These are phyloP conservation scores for Taenioides sp. DNA, from an alignment of 2,797 vertebrate genomes.

Conservation along the genomic window DNA sequence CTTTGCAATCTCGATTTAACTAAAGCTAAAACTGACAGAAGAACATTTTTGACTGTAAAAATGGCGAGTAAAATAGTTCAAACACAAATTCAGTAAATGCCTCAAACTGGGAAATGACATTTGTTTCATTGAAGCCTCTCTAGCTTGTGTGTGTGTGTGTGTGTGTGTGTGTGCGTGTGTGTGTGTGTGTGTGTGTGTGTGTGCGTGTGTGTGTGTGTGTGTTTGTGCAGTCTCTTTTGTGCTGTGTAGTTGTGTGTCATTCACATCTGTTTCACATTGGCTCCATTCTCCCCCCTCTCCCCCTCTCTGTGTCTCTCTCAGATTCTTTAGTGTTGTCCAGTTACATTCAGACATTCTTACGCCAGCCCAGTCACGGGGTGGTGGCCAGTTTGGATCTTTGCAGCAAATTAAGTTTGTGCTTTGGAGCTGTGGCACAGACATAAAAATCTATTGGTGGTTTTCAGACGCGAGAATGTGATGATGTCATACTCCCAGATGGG, in stretches of 20 bases:
- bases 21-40: too few species aligned
- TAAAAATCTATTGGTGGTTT: too few species aligned
- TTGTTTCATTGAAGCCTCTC: too few species aligned
- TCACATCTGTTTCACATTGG: conserved; percentile 80
- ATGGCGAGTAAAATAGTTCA: too few species aligned
- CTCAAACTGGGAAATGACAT: too few species aligned
- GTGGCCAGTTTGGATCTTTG: conserved; percentile 6
- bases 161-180: conserved; percentile 31
- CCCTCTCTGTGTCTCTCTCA: conserved; percentile 34
- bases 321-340: conserved; percentile 34
- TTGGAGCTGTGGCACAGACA: conserved; percentile 17
- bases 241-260: conserved; percentile 29
- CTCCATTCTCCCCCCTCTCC: conserved; percentile 11
- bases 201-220: conserved; percentile 17
- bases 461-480: too few species aligned
- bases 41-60: too few species aligned
- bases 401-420: conserved; percentile 52
- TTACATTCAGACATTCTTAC: conserved; percentile 48
- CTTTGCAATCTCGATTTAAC: too few species aligned
- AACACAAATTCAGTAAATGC: too few species aligned
- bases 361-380: conserved; percentile 17
- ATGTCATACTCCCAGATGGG: too few species aligned
- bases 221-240: conserved; percentile 32
- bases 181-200: conserved; percentile 1
- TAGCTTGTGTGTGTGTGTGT: background rate